Evolutionary conservation across 2,113 vertebrate species (phyloP).

Genomic region (Pithys albifrons): DNA sequence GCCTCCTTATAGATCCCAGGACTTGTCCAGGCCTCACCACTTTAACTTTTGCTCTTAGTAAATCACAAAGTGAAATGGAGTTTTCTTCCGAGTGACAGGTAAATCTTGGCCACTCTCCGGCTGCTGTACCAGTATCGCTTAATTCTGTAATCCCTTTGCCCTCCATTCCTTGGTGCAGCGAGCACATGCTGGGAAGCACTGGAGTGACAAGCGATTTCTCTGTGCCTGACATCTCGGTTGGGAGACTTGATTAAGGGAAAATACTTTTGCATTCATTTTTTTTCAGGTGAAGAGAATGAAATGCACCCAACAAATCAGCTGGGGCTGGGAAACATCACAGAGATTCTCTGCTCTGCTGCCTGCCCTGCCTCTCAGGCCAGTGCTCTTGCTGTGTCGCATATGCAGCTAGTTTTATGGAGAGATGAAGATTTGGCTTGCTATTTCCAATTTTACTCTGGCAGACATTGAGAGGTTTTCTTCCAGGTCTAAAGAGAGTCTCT

Average conservation of each 20-base stretch:
- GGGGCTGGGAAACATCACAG: neutral
- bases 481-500: neutral
- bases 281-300: constrained; percentile 50
- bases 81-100: constrained; percentile 79
- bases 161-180: constrained; percentile 65
- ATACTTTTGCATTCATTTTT: constrained; percentile 67
- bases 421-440: neutral
- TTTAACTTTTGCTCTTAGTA: constrained; percentile 66
- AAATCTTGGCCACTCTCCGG: constrained; percentile 69
- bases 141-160: constrained; percentile 79
- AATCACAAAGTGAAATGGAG: constrained; percentile 76
- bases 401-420: constrained; percentile 3
- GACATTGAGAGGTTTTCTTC: neutral
- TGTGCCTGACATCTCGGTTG: constrained; percentile 63
- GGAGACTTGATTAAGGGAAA: constrained; percentile 76
- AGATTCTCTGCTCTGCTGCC: neutral
- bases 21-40: constrained; percentile 11
- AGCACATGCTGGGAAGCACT: constrained; percentile 63
- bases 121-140: constrained; percentile 44
- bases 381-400: neutral
- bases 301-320: constrained; percentile 5
- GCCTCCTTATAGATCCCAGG: neutral
- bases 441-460: constrained; percentile 5
- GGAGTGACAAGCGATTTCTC: constrained; percentile 77
- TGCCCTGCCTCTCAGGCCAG: neutral